phyloP scores from a whole-genome alignment of 1,140 invertebrate genomes.

The Drosophila gunungcola region DNA sequence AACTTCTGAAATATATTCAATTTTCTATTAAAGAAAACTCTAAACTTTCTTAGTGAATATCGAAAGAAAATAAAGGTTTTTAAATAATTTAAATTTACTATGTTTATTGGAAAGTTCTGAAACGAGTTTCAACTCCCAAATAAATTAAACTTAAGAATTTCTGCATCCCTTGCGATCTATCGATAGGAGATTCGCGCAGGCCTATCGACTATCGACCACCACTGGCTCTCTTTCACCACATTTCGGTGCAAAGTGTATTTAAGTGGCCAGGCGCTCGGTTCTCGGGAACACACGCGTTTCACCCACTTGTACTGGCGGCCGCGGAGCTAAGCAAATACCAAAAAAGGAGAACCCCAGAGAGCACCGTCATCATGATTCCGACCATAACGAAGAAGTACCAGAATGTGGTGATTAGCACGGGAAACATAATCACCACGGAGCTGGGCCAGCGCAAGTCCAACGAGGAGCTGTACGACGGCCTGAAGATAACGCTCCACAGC shows the following conservation, averaged over 20 bases:
- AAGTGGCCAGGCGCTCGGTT: conserved; percentile 50
- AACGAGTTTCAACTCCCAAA: too few relatives aligned
- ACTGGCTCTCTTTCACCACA: background rate
- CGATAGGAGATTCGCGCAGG: background rate
- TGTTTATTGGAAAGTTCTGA: too few relatives aligned
- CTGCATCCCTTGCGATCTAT: background rate
- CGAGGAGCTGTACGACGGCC: conserved; percentile 88
- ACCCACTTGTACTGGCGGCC: conserved; percentile 21
- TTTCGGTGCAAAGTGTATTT: conserved; percentile 48
- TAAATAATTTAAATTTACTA: too few relatives aligned
- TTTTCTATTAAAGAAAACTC: too few relatives aligned
- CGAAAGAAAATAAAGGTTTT: too few relatives aligned
- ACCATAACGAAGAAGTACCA: conserved; percentile 74
- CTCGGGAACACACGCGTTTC: conserved; percentile 48
- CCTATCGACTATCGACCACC: background rate
- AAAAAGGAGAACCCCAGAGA: conserved; percentile 23
- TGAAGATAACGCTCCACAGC: conserved; percentile 71
- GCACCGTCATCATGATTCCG: conserved; percentile 67
- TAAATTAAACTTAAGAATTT: too few relatives aligned
- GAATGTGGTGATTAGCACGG: conserved; percentile 90
- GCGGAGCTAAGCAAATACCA: conserved; percentile 17
- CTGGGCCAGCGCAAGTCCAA: conserved; percentile 90
- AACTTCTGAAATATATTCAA: too few relatives aligned
- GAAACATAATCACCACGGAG: conserved; percentile 93
- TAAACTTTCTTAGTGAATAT: too few relatives aligned